phyloP scores from a whole-genome alignment of 2,113 vertebrate genomes.

The Lynx canadensis region DNA sequence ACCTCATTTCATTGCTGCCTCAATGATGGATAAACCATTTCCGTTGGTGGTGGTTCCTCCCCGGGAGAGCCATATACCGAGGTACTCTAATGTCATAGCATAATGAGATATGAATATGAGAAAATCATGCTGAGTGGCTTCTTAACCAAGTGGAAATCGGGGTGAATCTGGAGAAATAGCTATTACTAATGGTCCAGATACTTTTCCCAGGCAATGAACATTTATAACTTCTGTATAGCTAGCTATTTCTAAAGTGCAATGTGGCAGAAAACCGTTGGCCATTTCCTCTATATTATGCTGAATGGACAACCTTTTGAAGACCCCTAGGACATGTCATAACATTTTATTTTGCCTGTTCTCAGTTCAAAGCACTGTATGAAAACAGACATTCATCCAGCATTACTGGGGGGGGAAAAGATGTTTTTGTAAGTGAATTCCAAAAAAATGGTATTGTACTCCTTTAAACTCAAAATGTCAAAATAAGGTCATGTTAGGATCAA shows the following conservation, averaged over 20 bases:
- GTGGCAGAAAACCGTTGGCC: background rate
- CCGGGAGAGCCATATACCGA: background rate
- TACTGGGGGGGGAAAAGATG: background rate
- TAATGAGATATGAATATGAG: conserved; percentile 50
- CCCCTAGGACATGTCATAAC: background rate
- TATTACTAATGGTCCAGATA: background rate
- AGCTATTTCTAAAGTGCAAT: conserved; percentile 18
- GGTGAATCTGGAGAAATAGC: conserved; percentile 43
- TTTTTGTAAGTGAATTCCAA: background rate
- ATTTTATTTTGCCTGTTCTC: background rate
- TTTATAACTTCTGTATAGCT: conserved; percentile 2
- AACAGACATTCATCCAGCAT: background rate
- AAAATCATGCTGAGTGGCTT: background rate
- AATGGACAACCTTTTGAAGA: background rate
- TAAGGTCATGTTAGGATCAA: background rate
- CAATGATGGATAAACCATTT: background rate
- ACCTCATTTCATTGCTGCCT: background rate
- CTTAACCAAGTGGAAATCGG: background rate
- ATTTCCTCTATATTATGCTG: conserved; percentile 27
- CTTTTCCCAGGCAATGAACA: background rate
- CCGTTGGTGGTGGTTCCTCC: background rate
- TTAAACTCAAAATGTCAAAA: background rate
- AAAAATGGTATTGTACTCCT: background rate
- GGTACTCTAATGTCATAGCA: conserved; percentile 34
- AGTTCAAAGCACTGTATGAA: background rate